These are phyloP conservation scores for Platycnemis pennipes DNA, from an alignment of 2,888 invertebrate species.

Conservation along the genomic window DNA sequence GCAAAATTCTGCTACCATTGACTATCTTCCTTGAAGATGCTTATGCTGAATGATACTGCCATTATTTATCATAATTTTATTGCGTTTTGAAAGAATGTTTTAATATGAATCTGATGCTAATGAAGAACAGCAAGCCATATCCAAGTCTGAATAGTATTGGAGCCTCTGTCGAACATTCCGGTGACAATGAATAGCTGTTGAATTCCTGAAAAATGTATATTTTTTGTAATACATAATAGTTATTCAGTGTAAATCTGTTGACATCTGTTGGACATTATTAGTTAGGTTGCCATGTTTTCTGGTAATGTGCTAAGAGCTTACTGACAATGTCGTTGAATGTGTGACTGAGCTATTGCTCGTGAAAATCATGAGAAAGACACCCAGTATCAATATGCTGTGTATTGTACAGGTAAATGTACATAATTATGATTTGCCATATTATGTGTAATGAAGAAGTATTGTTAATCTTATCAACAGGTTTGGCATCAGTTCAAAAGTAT, in stretches of 20 bases:
- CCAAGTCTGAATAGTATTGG: background rate
- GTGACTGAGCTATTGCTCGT: background rate
- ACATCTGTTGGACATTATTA: background rate
- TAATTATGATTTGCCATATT: background rate
- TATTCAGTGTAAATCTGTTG: background rate
- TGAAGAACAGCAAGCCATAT: background rate
- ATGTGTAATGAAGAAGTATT: background rate
- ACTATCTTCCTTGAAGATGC: background rate
- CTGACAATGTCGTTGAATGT: background rate
- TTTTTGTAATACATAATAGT: background rate
- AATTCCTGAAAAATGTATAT: background rate
- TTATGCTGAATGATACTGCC: background rate
- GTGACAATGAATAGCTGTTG: background rate
- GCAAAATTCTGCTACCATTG: background rate
- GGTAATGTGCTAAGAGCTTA: background rate
- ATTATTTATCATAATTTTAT: background rate
- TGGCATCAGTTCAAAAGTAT: background rate
- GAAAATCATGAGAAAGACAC: background rate
- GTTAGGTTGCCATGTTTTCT: background rate
- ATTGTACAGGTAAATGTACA: background rate
- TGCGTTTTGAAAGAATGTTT: background rate
- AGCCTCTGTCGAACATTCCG: background rate
- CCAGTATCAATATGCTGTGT: background rate
- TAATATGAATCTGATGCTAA: background rate
- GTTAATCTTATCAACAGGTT: background rate